Evolutionary conservation across 2,113 vertebrate genomes (phyloP), one percentile per base, ranked within the genome.

Genomic region (Carassius auratus): DNA sequence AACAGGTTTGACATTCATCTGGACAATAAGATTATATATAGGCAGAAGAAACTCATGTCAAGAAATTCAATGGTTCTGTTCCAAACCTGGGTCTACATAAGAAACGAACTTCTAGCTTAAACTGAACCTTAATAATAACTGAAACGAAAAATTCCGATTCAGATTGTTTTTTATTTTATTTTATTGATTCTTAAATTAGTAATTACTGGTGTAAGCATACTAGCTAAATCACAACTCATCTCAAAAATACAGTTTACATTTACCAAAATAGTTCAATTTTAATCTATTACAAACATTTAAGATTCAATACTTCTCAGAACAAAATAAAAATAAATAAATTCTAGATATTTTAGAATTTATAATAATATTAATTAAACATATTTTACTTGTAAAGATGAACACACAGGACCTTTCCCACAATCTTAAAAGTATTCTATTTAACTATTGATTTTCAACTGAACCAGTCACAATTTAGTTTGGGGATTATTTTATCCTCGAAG

Each of bases 31-130:
- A 74, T 74, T 74, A 23, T 45, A 48, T 23, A 74, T 14, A 48
- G 71, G 21, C 71, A 7, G 71, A 48, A n/a, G 71, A 74, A 74
- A 74, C n/a, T n/a, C 69, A 15, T 5, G 42, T 74, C 71, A 30
- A 66, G 62, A 6, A 26, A 13, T 66, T 30, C 4, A 66, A 30
- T 66, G n/a, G 61, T 26, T 30, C 23, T 14, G 10, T 66, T 66
- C n/a, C 10, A 50, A 75, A 75, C 21, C n/a, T 21, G 23, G n/a
- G 71, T 15, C 42, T 75, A 48, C 71, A 45, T 13, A 10, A 21
- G 9, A 7, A 48, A 4, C 1, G 0, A 42, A 42, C 9, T 74
- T 13, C 71, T 14, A 7, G 21, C 36, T 2, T 17, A 71, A 71
- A 68, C 6, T 30, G 23, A 68, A 38, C 8, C 69, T 42, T 8